These are phyloP conservation scores for Ceratina australensis DNA, from an alignment of 1,140 invertebrate species.

Conservation along the genomic window DNA sequence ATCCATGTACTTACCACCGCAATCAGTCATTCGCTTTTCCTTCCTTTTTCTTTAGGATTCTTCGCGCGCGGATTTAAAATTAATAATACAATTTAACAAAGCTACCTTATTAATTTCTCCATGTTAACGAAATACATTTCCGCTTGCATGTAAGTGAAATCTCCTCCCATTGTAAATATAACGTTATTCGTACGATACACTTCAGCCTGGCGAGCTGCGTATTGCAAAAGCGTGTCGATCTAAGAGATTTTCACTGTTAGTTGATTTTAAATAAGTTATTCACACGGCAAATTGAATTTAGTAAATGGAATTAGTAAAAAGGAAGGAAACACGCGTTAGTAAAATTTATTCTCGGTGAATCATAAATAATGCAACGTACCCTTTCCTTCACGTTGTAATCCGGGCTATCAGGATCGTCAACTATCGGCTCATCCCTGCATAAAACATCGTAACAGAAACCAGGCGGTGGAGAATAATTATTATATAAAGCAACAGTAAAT, in stretches of 20 bases:
- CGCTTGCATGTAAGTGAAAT: slow-evolving; percentile 95
- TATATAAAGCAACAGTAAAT: slow-evolving; percentile 87
- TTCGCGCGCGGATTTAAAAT: neutral
- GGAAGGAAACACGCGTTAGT: slow-evolving; percentile 14
- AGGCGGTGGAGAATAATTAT: slow-evolving; percentile 89
- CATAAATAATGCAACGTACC: slow-evolving; percentile 76
- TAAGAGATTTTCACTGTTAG: slow-evolving; percentile 45
- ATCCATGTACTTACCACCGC: slow-evolving; percentile 50
- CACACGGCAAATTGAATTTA: no score
- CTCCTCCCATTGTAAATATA: slow-evolving; percentile 95
- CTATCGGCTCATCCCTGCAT: slow-evolving; percentile 90
- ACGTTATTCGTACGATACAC: slow-evolving; percentile 86
- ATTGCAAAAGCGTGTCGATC: slow-evolving; percentile 62
- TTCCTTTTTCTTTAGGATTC: slow-evolving; percentile 11
- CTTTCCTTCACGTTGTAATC: slow-evolving; percentile 86
- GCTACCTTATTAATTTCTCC: slow-evolving; percentile 92
- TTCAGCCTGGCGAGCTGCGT: slow-evolving; percentile 76
- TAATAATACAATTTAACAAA: neutral
- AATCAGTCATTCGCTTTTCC: neutral
- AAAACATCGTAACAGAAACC: slow-evolving; percentile 95
- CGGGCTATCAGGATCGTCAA: slow-evolving; percentile 86
- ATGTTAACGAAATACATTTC: slow-evolving; percentile 92
- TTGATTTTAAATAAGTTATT: no score
- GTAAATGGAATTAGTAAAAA: neutral
- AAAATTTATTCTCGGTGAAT: neutral